Conservation (phyloP, 2,888 invertebrate genomes). For the Dichetophora obliterata region DNA sequence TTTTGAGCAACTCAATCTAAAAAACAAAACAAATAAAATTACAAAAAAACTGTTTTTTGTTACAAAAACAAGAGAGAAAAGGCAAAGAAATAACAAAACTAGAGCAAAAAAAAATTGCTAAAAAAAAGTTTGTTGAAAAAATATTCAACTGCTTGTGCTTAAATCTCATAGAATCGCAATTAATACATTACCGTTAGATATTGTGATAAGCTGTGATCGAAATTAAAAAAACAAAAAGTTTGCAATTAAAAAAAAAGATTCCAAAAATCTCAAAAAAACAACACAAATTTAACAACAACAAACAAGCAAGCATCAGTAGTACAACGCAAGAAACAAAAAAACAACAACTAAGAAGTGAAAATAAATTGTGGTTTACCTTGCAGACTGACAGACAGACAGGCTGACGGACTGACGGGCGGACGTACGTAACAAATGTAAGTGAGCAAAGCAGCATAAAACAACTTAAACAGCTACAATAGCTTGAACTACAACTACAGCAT, state of each 20-base stretch:
- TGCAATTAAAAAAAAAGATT: neutral
- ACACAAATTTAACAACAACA: slow-evolving; percentile 14
- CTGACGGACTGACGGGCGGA: slow-evolving; percentile 22
- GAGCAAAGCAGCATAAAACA: slow-evolving; percentile 16
- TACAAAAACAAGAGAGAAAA: slow-evolving; percentile 7
- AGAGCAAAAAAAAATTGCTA: neutral
- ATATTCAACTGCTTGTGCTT: neutral
- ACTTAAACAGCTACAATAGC: slow-evolving; percentile 14
- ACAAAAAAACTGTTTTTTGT: neutral
- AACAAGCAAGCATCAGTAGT: slow-evolving; percentile 43
- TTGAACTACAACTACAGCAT: slow-evolving; percentile 11
- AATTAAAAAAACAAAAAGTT: neutral
- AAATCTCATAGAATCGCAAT: slow-evolving; percentile 12
- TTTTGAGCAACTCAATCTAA: neutral
- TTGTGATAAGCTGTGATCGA: neutral
- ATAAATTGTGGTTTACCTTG: slow-evolving; percentile 55
- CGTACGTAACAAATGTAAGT: slow-evolving; percentile 26
- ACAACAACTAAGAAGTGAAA: slow-evolving; percentile 42
- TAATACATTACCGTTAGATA: neutral
- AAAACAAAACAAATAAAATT: neutral
- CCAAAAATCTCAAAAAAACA: slow-evolving; percentile 3
- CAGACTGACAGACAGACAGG: slow-evolving; percentile 26
- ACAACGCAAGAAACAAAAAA: slow-evolving; percentile 49
- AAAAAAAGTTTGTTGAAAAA: neutral
- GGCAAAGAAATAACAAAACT: neutral